A percentile compares a stretch with the other conserved stretches of the same genome.
These are phyloP conservation scores for Anadara kagoshimensis DNA, from an alignment of 1,140 invertebrate species.

Conservation along the genomic window DNA sequence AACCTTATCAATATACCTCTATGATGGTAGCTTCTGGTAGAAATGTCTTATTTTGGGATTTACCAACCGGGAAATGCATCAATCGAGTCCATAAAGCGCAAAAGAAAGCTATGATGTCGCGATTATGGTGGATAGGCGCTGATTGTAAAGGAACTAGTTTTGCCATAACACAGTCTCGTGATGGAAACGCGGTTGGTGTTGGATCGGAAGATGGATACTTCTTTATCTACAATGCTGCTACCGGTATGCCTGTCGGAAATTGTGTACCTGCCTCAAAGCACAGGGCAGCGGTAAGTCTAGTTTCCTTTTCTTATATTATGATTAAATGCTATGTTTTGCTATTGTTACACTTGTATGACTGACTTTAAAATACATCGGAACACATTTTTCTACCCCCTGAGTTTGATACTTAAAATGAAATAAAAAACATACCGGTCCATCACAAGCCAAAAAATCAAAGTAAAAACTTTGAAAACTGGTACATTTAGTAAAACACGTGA, in stretches of 20 bases:
- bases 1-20: conserved; percentile 46
- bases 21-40: conserved; percentile 47
- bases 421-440: no score
- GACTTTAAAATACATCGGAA: no score
- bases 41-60: conserved; percentile 59
- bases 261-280: conserved; percentile 50
- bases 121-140: conserved; percentile 42
- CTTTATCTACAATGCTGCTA: conserved; percentile 45
- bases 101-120: conserved; percentile 51
- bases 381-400: no score
- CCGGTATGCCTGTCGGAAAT: conserved; percentile 44
- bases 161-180: conserved; percentile 5
- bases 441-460: no score
- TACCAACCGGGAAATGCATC: conserved; percentile 61
- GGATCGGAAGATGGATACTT: conserved; percentile 59
- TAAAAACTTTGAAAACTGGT: no score
- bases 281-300: conserved; percentile 39
- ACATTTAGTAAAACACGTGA: no score
- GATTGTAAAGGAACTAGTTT: conserved; percentile 39
- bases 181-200: conserved; percentile 39
- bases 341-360: no score
- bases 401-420: no score
- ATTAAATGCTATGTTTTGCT: neutral
- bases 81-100: conserved; percentile 43
- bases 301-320: neutral